Conservation (phyloP, 2,797 vertebrate species). For the Capromys pilorides region DNA sequence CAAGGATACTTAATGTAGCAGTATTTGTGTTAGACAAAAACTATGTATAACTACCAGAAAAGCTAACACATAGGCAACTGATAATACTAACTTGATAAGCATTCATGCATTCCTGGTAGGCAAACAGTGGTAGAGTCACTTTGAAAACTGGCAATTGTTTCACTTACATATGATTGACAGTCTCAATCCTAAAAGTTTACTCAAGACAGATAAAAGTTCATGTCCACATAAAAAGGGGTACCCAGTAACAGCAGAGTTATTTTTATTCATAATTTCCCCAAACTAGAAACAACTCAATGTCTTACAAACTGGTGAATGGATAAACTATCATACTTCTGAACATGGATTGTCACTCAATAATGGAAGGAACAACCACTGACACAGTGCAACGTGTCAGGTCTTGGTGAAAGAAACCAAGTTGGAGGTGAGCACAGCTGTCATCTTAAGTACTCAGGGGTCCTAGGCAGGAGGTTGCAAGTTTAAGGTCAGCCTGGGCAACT, state of each 20-base stretch:
- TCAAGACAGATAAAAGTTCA: not conserved
- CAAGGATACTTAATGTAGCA: not conserved
- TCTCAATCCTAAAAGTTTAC: not conserved
- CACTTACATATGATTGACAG: not conserved
- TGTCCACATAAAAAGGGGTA: not conserved
- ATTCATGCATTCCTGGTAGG: not conserved
- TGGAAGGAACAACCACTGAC: not conserved
- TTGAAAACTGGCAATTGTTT: not conserved
- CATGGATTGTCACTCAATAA: not conserved
- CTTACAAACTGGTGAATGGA: not conserved
- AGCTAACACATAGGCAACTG: not conserved
- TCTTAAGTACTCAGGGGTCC: not conserved
- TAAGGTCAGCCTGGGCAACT: not conserved
- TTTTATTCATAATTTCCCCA: not conserved
- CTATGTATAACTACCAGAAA: not conserved
- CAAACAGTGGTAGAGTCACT: not conserved
- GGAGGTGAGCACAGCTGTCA: not conserved
- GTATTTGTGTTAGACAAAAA: not conserved
- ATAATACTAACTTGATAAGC: not conserved
- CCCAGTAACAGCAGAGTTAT: not conserved
- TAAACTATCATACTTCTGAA: not conserved
- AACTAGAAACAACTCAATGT: not conserved
- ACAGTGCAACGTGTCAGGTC: not conserved
- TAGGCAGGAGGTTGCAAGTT: not conserved
- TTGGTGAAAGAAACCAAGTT: not conserved